These are phyloP conservation scores for Oreotrochilus melanogaster DNA, from an alignment of 2,113 vertebrate genomes.

Conservation along the genomic window DNA sequence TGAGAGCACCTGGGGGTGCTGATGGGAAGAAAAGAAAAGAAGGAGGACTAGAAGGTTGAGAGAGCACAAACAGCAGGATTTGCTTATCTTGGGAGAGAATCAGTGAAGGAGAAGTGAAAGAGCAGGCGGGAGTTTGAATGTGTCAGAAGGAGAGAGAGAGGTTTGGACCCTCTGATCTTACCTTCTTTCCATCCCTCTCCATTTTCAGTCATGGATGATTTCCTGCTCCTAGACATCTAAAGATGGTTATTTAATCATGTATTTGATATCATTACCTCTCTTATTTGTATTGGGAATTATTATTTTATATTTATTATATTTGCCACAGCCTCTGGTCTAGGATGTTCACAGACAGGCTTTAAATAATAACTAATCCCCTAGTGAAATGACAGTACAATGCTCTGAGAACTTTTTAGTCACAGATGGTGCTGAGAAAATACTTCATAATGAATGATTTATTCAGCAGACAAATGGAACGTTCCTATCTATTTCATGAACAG, in stretches of 20 bases:
- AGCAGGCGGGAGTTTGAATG: not conserved
- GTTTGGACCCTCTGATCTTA: not conserved
- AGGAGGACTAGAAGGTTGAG: not conserved
- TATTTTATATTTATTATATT: not conserved
- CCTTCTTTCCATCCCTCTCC: not conserved
- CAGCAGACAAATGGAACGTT: not conserved
- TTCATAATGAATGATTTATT: slow-evolving; percentile 60
- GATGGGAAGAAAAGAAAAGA: not conserved
- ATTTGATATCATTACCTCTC: not conserved
- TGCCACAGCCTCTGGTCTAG: not conserved
- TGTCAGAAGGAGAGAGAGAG: not conserved
- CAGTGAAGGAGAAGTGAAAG: not conserved
- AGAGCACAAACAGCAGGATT: not conserved
- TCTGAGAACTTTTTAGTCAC: slow-evolving; percentile 17
- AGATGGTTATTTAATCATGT: not conserved
- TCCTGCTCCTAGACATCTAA: not conserved
- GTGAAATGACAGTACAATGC: not conserved
- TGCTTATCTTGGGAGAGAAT: not conserved
- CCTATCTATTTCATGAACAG: slow-evolving; percentile 19
- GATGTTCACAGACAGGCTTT: not conserved
- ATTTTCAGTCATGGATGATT: not conserved
- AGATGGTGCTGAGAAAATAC: slow-evolving; percentile 46
- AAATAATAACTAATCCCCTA: not conserved
- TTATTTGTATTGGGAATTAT: not conserved
- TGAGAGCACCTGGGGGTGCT: rapidly evolving